Percentiles rank a stretch among this genome's conserved stretches.
These are phyloP conservation scores for Helicolenus hilgendorfi DNA, from an alignment of 2,797 vertebrate species.

Conservation along the genomic window DNA sequence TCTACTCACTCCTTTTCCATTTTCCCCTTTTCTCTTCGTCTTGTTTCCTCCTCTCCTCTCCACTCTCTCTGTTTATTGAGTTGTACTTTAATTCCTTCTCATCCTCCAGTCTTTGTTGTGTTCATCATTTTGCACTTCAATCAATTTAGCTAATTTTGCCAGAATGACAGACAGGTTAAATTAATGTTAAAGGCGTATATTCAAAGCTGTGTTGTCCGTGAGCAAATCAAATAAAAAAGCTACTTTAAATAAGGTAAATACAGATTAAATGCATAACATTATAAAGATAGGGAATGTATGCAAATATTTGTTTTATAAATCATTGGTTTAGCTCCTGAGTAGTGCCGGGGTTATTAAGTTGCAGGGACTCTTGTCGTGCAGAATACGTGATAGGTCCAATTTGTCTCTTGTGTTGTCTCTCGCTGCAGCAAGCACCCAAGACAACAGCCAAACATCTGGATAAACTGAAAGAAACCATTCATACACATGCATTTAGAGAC, in stretches of 20 bases:
- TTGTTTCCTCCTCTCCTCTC: neutral
- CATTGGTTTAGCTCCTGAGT: neutral
- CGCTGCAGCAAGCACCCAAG: neutral
- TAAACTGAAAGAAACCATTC: neutral
- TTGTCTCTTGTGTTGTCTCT: constrained; percentile 1
- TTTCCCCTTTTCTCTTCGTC: neutral
- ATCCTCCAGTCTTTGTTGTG: neutral
- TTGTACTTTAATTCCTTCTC: neutral
- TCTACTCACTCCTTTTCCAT: neutral
- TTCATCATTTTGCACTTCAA: neutral
- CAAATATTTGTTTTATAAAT: neutral
- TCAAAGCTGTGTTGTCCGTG: neutral
- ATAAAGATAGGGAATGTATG: neutral
- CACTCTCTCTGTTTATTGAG: neutral
- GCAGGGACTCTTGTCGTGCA: neutral
- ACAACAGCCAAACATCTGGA: neutral
- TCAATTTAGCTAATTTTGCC: neutral
- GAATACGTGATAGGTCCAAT: constrained; percentile 8
- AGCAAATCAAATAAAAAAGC: neutral
- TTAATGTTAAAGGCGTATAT: neutral
- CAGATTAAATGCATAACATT: neutral
- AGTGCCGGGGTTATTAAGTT: neutral
- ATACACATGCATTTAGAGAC: neutral
- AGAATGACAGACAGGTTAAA: neutral
- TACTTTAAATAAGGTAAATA: neutral